A percentile compares a stretch with the other conserved stretches of the same genome.
Evolutionary conservation across 1,140 invertebrate genomes (phyloP).

Genomic region (Euwallacea similis): DNA sequence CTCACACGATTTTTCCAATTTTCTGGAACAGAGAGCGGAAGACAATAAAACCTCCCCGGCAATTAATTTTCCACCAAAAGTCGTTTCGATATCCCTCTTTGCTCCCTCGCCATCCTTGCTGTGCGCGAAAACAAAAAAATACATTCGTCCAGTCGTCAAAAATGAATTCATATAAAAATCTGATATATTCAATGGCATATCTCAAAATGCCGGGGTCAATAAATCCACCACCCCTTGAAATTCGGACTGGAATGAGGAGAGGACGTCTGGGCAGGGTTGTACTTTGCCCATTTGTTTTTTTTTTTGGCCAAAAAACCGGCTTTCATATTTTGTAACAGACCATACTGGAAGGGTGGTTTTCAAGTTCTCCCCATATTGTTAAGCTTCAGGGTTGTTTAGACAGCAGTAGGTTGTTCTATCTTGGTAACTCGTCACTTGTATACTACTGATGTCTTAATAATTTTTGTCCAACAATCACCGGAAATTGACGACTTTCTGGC

Average conservation of each 20-base stretch:
- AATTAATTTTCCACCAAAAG: slow-evolving; percentile 36
- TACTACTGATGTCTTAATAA: too few relatives aligned
- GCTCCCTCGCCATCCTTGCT: neutral
- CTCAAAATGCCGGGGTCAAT: slow-evolving; percentile 36
- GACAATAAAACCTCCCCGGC: slow-evolving; percentile 26
- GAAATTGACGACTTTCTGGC: too few relatives aligned
- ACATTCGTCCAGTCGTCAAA: slow-evolving; percentile 38
- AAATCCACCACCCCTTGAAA: slow-evolving; percentile 35
- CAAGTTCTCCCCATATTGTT: too few relatives aligned
- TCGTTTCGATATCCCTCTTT: slow-evolving; percentile 27
- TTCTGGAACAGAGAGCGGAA: slow-evolving; percentile 17
- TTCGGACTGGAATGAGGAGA: slow-evolving; percentile 13
- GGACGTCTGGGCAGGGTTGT: slow-evolving; percentile 6
- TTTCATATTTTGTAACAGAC: too few relatives aligned
- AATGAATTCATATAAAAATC: slow-evolving; percentile 39
- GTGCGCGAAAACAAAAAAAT: slow-evolving; percentile 24
- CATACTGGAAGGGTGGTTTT: too few relatives aligned
- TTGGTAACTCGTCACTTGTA: too few relatives aligned
- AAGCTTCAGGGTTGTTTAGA: too few relatives aligned
- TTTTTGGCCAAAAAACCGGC: too few relatives aligned
- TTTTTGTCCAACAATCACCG: too few relatives aligned
- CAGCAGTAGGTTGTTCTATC: too few relatives aligned
- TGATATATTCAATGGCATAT: slow-evolving; percentile 38
- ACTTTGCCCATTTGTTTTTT: neutral
- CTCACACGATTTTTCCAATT: slow-evolving; percentile 29